phyloP scores from a whole-genome alignment of 2,888 invertebrate genomes.

The Drosophila pseudotalamancana region DNA sequence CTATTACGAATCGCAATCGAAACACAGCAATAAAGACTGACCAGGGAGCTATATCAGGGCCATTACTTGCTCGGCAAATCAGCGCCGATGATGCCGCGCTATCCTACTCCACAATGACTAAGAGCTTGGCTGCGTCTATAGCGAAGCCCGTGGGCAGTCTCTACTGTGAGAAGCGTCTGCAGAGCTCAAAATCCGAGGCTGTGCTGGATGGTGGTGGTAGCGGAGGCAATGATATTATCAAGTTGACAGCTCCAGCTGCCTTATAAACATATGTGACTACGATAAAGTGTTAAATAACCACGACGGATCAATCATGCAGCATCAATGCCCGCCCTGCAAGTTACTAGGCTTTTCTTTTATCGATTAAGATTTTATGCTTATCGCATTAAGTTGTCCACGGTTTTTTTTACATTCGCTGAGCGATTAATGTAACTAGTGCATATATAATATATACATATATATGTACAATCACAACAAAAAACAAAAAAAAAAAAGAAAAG shows the following conservation, averaged over 20 bases:
- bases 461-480: neutral
- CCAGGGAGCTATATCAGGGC: conserved; percentile 3
- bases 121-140: conserved; percentile 82
- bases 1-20: conserved; percentile 84
- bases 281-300: neutral
- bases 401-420: conserved; percentile 20
- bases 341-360: neutral
- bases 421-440: conserved; percentile 18
- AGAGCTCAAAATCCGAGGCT: conserved; percentile 83
- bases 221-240: conserved; percentile 14
- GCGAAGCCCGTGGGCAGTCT: conserved; percentile 82
- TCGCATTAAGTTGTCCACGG: neutral
- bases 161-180: conserved; percentile 84
- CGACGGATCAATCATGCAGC: neutral
- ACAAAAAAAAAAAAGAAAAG: neutral
- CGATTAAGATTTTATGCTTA: conserved; percentile 7
- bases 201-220: conserved; percentile 46
- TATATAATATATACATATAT: conserved; percentile 17
- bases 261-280: neutral
- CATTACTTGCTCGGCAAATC: conserved; percentile 18
- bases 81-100: conserved; percentile 7
- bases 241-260: conserved; percentile 15
- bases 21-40: conserved; percentile 30
- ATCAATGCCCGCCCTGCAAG: neutral
- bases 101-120: conserved; percentile 72